A percentile compares a stretch with the other conserved stretches of the same genome.
Conservation (phyloP, 92 coral and sea anemone species). For the Palythoa grandis region DNA sequence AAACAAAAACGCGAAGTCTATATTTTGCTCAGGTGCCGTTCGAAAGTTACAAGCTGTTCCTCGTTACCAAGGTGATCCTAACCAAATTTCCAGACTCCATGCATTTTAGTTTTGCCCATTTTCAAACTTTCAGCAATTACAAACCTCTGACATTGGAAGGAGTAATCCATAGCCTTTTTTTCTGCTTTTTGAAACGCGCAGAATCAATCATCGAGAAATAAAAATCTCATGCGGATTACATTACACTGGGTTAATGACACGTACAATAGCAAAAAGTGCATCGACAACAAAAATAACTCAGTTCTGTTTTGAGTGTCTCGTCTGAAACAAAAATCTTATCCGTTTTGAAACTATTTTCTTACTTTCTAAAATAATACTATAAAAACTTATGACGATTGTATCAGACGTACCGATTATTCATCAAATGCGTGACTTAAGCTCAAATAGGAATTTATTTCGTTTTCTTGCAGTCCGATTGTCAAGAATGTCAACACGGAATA, state of each 20-base stretch:
- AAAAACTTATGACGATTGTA: too few relatives aligned
- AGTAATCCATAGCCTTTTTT: neutral
- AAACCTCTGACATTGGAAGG: neutral
- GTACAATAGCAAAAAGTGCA: too few relatives aligned
- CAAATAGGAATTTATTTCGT: neutral
- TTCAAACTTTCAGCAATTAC: neutral
- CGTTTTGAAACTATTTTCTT: too few relatives aligned
- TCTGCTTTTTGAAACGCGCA: neutral
- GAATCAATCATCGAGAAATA: neutral
- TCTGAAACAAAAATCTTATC: neutral
- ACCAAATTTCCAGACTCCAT: neutral
- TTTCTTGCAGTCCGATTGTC: neutral
- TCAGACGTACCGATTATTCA: neutral
- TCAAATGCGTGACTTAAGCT: neutral
- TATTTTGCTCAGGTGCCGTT: neutral
- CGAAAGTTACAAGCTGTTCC: neutral
- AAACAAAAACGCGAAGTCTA: neutral
- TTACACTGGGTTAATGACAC: neutral
- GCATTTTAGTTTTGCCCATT: slow-evolving; percentile 3
- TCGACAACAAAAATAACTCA: too few relatives aligned
- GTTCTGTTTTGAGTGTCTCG: too few relatives aligned
- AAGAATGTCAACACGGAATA: slow-evolving; percentile 4
- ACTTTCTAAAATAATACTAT: too few relatives aligned
- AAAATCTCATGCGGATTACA: neutral
- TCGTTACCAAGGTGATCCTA: slow-evolving; percentile 9